A percentile compares a stretch with the other conserved stretches of the same genome.
Evolutionary conservation across 2,113 vertebrate genomes (phyloP).

Genomic region (Peromyscus maniculatus): DNA sequence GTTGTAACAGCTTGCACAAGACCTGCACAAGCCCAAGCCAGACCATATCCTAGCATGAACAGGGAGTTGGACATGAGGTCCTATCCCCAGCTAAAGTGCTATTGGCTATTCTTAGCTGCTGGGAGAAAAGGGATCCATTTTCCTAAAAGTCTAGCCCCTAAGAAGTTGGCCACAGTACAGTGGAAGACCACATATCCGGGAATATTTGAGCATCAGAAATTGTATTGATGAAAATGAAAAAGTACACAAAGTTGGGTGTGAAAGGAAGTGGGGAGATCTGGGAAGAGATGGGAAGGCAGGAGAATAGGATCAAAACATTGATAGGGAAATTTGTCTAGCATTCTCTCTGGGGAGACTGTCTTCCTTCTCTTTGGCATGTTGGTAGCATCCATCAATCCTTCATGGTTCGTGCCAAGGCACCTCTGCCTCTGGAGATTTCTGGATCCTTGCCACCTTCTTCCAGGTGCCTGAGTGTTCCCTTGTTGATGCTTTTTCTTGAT

Average conservation of each 20-base stretch:
- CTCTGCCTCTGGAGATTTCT: not conserved
- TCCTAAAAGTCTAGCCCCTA: not conserved
- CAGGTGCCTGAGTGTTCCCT: not conserved
- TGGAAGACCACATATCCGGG: not conserved
- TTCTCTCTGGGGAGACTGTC: not conserved
- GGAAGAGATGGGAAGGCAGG: not conserved
- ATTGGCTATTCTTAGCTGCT: not conserved
- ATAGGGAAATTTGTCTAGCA: rapidly evolving
- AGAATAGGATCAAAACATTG: not conserved
- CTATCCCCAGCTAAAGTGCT: not conserved
- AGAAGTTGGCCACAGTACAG: not conserved
- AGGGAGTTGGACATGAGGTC: not conserved
- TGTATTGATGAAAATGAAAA: not conserved
- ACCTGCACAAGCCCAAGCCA: not conserved
- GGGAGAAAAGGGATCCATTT: not conserved
- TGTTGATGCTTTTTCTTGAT: not conserved
- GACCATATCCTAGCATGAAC: not conserved
- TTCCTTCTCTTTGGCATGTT: not conserved
- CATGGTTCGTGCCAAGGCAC: rapidly evolving
- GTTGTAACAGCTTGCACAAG: not conserved
- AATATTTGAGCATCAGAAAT: not conserved
- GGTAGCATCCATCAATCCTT: not conserved
- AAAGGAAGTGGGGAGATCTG: not conserved
- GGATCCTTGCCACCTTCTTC: not conserved
- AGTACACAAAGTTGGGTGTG: not conserved